Conservation (phyloP, 2,888 invertebrate genomes). For the Pseudococcus viburni region DNA sequence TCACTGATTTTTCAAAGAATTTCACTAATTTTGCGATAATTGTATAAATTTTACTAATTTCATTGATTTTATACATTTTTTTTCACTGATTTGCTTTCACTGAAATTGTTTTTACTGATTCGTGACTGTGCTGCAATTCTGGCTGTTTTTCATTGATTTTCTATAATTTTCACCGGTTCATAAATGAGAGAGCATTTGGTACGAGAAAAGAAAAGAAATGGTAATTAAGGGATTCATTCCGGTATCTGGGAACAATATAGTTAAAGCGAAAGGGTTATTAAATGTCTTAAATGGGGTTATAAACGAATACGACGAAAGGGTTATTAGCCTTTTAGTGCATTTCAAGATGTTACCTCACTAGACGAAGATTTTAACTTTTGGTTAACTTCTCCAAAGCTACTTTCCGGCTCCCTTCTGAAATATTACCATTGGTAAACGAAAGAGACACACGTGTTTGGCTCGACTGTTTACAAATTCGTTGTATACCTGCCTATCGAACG, state of each 20-base stretch:
- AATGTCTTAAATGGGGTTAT: neutral
- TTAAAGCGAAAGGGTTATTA: neutral
- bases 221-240: neutral
- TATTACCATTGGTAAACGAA: neutral
- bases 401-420: neutral
- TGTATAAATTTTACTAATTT: no score
- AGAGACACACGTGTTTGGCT: neutral
- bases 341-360: neutral
- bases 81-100: no score
- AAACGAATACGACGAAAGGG: neutral
- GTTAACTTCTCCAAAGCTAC: neutral
- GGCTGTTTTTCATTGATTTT: no score
- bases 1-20: no score
- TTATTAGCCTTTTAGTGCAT: constrained; percentile 5
- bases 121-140: no score
- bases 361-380: neutral
- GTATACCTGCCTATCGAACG: neutral
- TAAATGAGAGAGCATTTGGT: neutral
- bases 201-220: neutral
- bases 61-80: no score
- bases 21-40: no score
- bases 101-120: no score
- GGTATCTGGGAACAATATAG: neutral
- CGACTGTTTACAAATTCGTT: neutral
- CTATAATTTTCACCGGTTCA: no score